These are phyloP conservation scores for Antennarius maculatus DNA, from an alignment of 2,797 vertebrate species.

Conservation along the genomic window DNA sequence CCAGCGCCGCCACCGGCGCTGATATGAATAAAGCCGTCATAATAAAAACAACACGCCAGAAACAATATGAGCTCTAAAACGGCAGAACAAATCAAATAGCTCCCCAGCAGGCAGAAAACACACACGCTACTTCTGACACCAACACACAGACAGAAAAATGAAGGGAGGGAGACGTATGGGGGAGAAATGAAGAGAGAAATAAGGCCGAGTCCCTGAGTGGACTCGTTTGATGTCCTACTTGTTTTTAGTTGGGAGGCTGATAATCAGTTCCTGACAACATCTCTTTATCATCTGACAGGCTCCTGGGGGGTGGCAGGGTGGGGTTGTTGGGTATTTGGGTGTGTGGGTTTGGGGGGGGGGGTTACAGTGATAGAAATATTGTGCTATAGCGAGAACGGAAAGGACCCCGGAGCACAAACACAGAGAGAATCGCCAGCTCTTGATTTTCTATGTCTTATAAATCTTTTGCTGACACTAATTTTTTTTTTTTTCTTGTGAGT, in stretches of 20 bases:
- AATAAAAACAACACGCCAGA: slow-evolving; percentile 70
- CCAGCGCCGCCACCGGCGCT: slow-evolving; percentile 57
- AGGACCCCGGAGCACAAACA: slow-evolving; percentile 76
- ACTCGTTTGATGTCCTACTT: slow-evolving; percentile 71
- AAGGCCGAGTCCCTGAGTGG: slow-evolving; percentile 69
- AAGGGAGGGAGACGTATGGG: slow-evolving; percentile 26
- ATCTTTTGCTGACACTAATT: slow-evolving; percentile 78
- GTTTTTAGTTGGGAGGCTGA: slow-evolving; percentile 72
- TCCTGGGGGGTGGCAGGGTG: slow-evolving; percentile 32
- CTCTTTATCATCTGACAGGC: slow-evolving; percentile 79
- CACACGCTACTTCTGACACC: slow-evolving; percentile 44
- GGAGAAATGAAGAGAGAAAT: slow-evolving; percentile 50
- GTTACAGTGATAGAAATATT: slow-evolving; percentile 56
- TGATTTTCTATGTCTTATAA: slow-evolving; percentile 76
- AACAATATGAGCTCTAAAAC: slow-evolving; percentile 79
- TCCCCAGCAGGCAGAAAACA: slow-evolving; percentile 62
- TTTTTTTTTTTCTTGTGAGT: slow-evolving; percentile 56
- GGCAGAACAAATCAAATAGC: slow-evolving; percentile 70
- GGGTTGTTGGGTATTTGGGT: slow-evolving; percentile 4
- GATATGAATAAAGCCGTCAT: slow-evolving; percentile 73
- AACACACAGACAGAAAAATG: slow-evolving; percentile 39
- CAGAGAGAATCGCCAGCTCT: slow-evolving; percentile 65
- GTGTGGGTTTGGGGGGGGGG: neutral
- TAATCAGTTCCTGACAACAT: slow-evolving; percentile 76
- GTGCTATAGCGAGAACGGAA: slow-evolving; percentile 51